Evolutionary conservation across 1,140 invertebrate genomes (phyloP).

Genomic region (Drosophila gunungcola): DNA sequence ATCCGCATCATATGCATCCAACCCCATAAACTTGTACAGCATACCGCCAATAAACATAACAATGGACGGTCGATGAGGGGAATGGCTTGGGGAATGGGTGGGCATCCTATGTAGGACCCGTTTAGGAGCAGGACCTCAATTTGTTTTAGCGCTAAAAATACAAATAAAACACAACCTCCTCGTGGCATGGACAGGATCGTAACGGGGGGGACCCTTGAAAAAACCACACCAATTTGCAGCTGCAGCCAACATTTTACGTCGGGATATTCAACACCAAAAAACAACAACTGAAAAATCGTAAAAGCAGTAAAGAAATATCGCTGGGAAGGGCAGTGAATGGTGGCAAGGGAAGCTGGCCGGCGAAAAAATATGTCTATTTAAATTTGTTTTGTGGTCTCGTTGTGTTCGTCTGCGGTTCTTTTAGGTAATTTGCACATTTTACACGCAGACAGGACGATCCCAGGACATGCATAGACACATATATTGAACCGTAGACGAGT

Average conservation of each 20-base stretch:
- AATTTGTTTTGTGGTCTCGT: slow-evolving; percentile 83
- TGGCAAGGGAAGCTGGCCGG: slow-evolving; percentile 32
- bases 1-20: slow-evolving; percentile 23
- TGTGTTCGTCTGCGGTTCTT: slow-evolving; percentile 83
- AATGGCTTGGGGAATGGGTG: slow-evolving; percentile 4
- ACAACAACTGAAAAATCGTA: slow-evolving; percentile 61
- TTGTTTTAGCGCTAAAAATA: slow-evolving; percentile 81
- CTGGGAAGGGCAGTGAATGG: slow-evolving; percentile 18
- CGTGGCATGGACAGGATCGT: not conserved
- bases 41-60: slow-evolving; percentile 59
- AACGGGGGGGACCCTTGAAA: slow-evolving; percentile 33
- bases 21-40: slow-evolving; percentile 41
- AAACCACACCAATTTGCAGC: slow-evolving; percentile 75
- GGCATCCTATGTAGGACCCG: slow-evolving; percentile 23
- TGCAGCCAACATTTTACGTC: slow-evolving; percentile 73
- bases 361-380: slow-evolving; percentile 83
- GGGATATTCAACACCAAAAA: slow-evolving; percentile 74
- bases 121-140: slow-evolving; percentile 65
- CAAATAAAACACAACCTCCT: slow-evolving; percentile 66
- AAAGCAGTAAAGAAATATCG: slow-evolving; percentile 55
- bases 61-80: slow-evolving; percentile 26
- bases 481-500: slow-evolving; percentile 54
- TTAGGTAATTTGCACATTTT: slow-evolving; percentile 84
- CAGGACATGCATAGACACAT: slow-evolving; percentile 30
- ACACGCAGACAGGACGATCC: slow-evolving; percentile 65